Evolutionary conservation across 2,888 invertebrate genomes (phyloP).

Genomic region (Hemithea aestivaria): DNA sequence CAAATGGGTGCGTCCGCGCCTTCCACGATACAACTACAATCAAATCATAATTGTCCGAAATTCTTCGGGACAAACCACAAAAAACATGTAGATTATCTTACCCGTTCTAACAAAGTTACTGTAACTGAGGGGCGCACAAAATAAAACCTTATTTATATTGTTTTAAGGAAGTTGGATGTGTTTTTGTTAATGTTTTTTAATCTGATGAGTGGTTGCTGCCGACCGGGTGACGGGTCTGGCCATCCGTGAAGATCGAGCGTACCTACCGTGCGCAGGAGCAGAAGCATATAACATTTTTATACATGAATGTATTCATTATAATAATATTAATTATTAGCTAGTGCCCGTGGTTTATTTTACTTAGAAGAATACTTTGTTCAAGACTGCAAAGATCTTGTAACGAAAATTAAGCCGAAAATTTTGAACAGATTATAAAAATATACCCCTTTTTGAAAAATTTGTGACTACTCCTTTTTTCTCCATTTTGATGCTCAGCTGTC

Average conservation of each 20-base stretch:
- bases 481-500: too few relatives aligned
- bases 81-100: conserved; percentile 57
- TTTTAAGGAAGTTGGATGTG: conserved; percentile 11
- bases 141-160: background rate
- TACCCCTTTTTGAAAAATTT: too few relatives aligned
- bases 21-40: conserved; percentile 41
- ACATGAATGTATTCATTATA: too few relatives aligned
- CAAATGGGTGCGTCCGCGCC: conserved; percentile 27
- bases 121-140: background rate
- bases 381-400: too few relatives aligned
- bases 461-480: too few relatives aligned
- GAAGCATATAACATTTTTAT: too few relatives aligned
- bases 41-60: conserved; percentile 60
- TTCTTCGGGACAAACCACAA: conserved; percentile 53
- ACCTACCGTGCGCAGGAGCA: conserved; percentile 50
- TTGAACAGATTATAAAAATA: too few relatives aligned
- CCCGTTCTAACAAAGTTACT: conserved; percentile 37
- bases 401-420: too few relatives aligned
- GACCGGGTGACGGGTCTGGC: conserved; percentile 56
- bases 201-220: conserved; percentile 48
- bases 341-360: too few relatives aligned
- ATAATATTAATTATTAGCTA: too few relatives aligned
- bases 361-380: too few relatives aligned
- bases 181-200: conserved; percentile 38
- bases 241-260: conserved; percentile 54